Percentiles rank a stretch among this genome's conserved stretches.
These are phyloP conservation scores for Poeciliopsis retropinna DNA, from an alignment of 2,113 vertebrate species.

Conservation along the genomic window DNA sequence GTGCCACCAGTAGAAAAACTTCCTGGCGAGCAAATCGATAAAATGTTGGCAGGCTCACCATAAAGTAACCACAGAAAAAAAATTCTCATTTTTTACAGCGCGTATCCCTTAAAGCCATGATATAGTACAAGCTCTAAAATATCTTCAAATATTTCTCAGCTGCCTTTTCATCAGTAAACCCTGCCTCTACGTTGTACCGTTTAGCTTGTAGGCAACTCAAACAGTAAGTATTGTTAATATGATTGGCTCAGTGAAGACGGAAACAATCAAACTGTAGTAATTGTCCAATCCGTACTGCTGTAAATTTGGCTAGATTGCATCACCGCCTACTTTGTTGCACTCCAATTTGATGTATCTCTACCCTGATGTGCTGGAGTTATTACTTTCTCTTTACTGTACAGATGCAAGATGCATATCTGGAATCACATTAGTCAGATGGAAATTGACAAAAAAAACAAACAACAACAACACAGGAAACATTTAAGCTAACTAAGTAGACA, in stretches of 20 bases:
- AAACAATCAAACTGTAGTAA: not conserved
- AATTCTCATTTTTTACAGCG: not conserved
- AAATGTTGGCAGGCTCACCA: slow-evolving; percentile 13
- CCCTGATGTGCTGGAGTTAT: not conserved
- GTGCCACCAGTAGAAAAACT: slow-evolving; percentile 32
- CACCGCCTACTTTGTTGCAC: not conserved
- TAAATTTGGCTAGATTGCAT: slow-evolving; percentile 6
- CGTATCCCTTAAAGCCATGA: not conserved
- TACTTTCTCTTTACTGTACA: not conserved
- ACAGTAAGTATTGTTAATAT: slow-evolving; percentile 1
- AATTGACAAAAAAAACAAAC: not conserved
- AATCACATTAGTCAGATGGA: not conserved
- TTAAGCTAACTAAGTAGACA: not conserved
- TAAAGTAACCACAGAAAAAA: slow-evolving; percentile 22
- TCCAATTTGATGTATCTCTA: not conserved
- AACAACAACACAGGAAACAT: not conserved
- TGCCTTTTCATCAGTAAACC: not conserved
- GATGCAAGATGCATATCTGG: not conserved
- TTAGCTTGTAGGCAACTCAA: not conserved
- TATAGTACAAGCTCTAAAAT: not conserved
- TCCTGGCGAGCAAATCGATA: slow-evolving; percentile 44
- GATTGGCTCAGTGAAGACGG: slow-evolving; percentile 1
- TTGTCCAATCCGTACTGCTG: not conserved
- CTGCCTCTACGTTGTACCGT: not conserved
- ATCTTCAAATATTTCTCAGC: not conserved